Evolutionary conservation across 2,888 invertebrate species (phyloP).

Genomic region (Epistrophella euchroma): DNA sequence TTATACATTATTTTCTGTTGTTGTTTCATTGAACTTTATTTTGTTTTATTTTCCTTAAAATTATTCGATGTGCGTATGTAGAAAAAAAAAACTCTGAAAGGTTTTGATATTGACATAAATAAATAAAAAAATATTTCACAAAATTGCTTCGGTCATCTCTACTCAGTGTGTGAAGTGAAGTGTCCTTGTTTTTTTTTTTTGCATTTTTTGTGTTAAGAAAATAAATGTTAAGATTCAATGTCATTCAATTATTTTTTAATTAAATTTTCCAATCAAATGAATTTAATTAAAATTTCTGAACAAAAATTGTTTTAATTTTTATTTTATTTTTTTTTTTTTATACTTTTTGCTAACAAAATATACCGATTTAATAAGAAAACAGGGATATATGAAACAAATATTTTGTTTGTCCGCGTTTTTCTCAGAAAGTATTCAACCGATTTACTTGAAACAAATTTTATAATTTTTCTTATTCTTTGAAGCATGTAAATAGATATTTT

Average conservation of each 20-base stretch:
- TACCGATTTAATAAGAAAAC: background rate
- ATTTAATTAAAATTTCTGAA: constrained; percentile 55
- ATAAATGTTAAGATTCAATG: constrained; percentile 32
- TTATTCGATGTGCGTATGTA: constrained; percentile 22
- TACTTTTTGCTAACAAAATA: too few species aligned
- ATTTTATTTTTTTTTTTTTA: background rate
- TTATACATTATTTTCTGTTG: constrained; percentile 12
- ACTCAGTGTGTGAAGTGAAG: constrained; percentile 13
- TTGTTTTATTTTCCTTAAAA: constrained; percentile 58
- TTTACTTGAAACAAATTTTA: too few species aligned
- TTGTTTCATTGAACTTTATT: constrained; percentile 21
- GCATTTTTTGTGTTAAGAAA: background rate
- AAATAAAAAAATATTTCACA: constrained; percentile 1
- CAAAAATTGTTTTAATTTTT: constrained; percentile 10
- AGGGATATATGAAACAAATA: background rate
- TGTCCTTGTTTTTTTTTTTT: constrained; percentile 13
- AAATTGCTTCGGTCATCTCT: background rate
- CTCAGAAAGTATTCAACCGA: too few species aligned
- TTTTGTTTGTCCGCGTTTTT: too few species aligned
- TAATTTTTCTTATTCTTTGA: too few species aligned
- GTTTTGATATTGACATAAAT: constrained; percentile 52
- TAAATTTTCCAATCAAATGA: constrained; percentile 42
- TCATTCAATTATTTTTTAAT: constrained; percentile 53
- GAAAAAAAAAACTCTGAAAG: constrained; percentile 6
- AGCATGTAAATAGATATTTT: too few species aligned